Percentiles rank a stretch among this genome's conserved stretches.
Evolutionary conservation across 2,113 vertebrate genomes (phyloP).

Genomic region (Butastur rufipennis): DNA sequence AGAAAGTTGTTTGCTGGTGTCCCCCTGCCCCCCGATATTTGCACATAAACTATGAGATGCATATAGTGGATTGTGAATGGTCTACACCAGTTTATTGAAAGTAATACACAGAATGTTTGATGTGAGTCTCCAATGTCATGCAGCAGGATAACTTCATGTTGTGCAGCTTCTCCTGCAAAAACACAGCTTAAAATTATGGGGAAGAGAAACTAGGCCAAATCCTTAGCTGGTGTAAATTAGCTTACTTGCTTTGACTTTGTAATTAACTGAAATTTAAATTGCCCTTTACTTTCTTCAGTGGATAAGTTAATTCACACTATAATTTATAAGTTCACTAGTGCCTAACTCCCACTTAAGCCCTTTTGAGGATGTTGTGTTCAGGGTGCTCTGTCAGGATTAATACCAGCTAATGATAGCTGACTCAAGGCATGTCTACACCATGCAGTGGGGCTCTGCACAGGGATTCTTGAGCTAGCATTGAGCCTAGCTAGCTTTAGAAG

Average conservation of each 20-base stretch:
- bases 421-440: neutral
- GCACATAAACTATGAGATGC: neutral
- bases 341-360: neutral
- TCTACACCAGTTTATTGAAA: neutral
- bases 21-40: neutral
- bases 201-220: neutral
- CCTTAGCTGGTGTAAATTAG: neutral
- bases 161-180: neutral
- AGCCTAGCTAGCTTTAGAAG: neutral
- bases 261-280: conserved; percentile 20
- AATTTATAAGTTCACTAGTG: conserved; percentile 34
- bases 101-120: neutral
- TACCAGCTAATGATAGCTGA: neutral
- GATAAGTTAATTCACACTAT: conserved; percentile 28
- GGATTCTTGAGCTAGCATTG: neutral
- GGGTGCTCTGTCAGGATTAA: conserved; percentile 4
- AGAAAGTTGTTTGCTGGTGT: neutral
- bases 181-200: neutral
- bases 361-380: neutral
- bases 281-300: neutral
- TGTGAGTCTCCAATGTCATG: neutral
- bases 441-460: neutral
- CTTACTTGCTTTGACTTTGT: neutral
- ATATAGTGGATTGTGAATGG: neutral
- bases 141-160: neutral